Evolutionary conservation across 2,113 vertebrate genomes (phyloP).

Genomic region (Ranitomeya imitator): DNA sequence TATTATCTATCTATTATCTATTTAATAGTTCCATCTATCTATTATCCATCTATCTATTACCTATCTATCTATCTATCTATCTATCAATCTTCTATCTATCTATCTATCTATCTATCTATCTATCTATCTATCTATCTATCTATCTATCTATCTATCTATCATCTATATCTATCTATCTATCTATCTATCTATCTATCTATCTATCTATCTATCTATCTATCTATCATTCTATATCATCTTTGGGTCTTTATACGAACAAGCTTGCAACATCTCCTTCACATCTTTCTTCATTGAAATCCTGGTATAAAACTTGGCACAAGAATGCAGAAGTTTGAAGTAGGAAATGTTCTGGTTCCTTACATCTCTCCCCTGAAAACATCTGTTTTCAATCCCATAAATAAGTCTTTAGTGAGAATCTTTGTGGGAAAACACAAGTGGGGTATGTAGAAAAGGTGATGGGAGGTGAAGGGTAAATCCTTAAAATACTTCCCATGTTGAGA

Average conservation of each 20-base stretch:
- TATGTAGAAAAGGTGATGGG: neutral
- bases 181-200: too few species aligned
- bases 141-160: too few species aligned
- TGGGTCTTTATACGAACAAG: too few species aligned
- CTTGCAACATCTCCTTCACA: neutral
- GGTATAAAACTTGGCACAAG: neutral
- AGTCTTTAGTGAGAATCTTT: neutral
- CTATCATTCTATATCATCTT: neutral
- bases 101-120: too few species aligned
- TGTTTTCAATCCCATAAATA: constrained; percentile 6
- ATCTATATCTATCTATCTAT: too few species aligned
- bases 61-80: too few species aligned
- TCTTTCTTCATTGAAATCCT: neutral
- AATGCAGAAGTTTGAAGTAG: neutral
- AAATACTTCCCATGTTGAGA: neutral
- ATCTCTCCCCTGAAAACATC: neutral
- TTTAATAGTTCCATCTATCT: too few species aligned
- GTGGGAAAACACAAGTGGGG: constrained; percentile 6
- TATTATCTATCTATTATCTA: too few species aligned
- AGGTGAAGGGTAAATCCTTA: neutral
- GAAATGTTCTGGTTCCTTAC: neutral
- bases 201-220: constrained; percentile 3
- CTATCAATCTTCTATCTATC: too few species aligned
- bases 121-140: too few species aligned
- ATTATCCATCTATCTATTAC: too few species aligned